Base-by-base conservation (phyloP, 1,140 invertebrate genomes). In the Monomorium pharaonis region DNA sequence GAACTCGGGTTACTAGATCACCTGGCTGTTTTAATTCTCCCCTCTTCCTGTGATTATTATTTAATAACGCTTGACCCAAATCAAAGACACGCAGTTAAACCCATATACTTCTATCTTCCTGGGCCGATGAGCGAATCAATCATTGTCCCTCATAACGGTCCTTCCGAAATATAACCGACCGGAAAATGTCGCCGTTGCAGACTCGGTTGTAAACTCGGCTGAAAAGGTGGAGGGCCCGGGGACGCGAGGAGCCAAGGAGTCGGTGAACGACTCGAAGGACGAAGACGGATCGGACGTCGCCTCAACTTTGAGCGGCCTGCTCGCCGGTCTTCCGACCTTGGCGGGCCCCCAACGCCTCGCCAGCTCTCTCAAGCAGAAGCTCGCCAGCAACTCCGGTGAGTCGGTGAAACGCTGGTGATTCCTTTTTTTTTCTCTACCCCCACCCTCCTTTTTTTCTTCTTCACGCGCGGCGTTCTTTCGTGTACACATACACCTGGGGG, bases 191-290 rank as follows among this genome's bases (percentile, higher is more conserved):
- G 37, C 37, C 37, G 27, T 89, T 86, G 65, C 86, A 94, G 94
- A 88, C 91, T 94, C 92, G 92, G 93, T 95, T 94, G 88, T 92
- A 91, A 92, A 93, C 89, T 94, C 92, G 92, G 88, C 92, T 93
- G 92, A 92, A 95, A 94, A 95, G 93, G 95, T 95, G 95, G 95
- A 95, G 94, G 95, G 95, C 94, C 94, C 92, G 90, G 94, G 93
- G 92, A 93, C 92, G 83, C 92, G 87, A 92, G 92, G 92, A 90
- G 91, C 91, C 87, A 93, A 90, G 90, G 94, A 95, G 94, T 95
- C 94, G 94, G 93, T 89, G 88, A 94, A 92, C 91, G 95, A 93
- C 92, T 94, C 94, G 90, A 92, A 92, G 91, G 91, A 92, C 81
- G 92, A 93, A 89, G 93, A 94, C 76, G 90, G 91, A 88, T 86